phyloP scores from a whole-genome alignment of 2,888 invertebrate genomes.

The Pristionchus maxplancki region DNA sequence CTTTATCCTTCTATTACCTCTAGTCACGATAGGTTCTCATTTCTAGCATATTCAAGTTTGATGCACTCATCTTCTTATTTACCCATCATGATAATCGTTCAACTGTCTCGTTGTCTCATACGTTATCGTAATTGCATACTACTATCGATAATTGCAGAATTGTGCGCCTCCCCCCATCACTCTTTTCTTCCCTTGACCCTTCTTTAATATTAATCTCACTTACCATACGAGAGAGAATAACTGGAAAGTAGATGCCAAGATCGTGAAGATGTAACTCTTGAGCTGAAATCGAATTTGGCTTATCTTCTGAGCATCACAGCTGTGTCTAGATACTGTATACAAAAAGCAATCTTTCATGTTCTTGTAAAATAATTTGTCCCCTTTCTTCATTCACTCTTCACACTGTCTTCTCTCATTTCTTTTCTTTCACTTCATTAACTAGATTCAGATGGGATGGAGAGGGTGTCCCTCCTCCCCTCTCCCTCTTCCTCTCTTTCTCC shows the following conservation, averaged over 20 bases:
- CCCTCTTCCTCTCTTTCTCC: background rate
- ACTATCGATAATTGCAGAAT: background rate
- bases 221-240: conserved; percentile 69
- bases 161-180: background rate
- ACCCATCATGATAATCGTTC: too few species aligned
- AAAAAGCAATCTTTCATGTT: background rate
- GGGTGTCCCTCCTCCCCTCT: conserved; percentile 40
- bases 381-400: background rate
- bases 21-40: background rate
- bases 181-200: background rate
- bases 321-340: background rate
- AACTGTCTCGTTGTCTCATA: background rate
- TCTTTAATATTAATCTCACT: conserved; percentile 52
- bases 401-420: conserved; percentile 19
- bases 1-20: background rate
- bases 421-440: conserved; percentile 41
- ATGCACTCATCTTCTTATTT: too few species aligned
- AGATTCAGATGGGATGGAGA: conserved; percentile 25
- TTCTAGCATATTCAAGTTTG: too few species aligned
- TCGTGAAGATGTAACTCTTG: conserved; percentile 70
- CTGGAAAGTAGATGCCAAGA: conserved; percentile 48
- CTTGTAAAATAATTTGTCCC: background rate
- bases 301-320: background rate
- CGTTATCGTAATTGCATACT: background rate
- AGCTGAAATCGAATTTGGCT: conserved; percentile 65